Percentiles rank a stretch among this genome's conserved stretches.
phyloP scores from a whole-genome alignment of 2,113 vertebrate genomes.

The Pedionomus torquatus region DNA sequence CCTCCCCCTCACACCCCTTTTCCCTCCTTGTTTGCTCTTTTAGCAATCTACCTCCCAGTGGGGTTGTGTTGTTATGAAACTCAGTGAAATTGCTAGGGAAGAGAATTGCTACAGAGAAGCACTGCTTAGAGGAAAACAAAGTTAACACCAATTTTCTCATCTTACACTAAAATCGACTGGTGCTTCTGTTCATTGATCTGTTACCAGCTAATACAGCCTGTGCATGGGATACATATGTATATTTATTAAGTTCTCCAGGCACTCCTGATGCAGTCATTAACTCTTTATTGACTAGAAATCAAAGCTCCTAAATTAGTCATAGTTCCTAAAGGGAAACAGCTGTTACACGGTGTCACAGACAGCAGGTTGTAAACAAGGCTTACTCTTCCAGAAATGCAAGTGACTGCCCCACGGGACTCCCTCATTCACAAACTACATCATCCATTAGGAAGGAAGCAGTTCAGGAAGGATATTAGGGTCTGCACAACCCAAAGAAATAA shows the following conservation, averaged over 20 bases:
- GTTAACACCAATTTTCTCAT: neutral
- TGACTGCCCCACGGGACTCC: neutral
- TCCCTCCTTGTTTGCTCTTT: neutral
- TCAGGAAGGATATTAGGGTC: neutral
- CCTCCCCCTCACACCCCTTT: neutral
- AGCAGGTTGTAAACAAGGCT: slow-evolving; percentile 13
- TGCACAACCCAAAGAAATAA: neutral
- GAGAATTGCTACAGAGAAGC: neutral
- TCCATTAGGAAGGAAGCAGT: neutral
- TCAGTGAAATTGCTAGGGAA: neutral
- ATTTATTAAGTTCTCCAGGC: neutral
- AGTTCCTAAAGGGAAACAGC: slow-evolving; percentile 47
- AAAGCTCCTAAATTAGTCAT: neutral
- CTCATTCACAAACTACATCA: neutral
- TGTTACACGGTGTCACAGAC: neutral
- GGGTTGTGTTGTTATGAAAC: neutral
- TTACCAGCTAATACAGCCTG: neutral
- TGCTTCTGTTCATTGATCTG: neutral
- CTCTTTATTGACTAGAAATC: slow-evolving; percentile 15
- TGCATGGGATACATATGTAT: neutral
- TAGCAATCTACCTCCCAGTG: neutral
- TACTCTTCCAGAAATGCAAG: slow-evolving; percentile 26
- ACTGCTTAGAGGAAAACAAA: neutral
- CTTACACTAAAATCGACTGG: neutral
- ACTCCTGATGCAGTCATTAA: slow-evolving; percentile 4